Percentiles rank a stretch among this genome's conserved stretches.
Conservation (phyloP, 2,888 invertebrate species). For the Dione vanillae region DNA sequence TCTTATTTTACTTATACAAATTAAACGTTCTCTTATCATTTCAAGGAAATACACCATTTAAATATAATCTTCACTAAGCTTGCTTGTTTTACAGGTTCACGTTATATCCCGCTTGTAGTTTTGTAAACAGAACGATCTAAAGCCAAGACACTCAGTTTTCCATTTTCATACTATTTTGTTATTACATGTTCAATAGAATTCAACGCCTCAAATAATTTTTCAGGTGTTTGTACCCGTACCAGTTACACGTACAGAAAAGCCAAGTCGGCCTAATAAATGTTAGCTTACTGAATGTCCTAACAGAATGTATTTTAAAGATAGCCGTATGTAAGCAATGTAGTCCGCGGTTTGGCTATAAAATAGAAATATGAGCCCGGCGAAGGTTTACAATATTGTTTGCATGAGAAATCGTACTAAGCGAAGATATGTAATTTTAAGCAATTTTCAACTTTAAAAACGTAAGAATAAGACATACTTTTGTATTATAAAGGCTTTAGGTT, state of each 20-base stretch:
- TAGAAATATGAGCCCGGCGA: constrained; percentile 36
- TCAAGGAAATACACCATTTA: too few species aligned
- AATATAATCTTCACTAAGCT: too few species aligned
- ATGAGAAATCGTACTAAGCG: neutral
- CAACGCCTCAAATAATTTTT: neutral
- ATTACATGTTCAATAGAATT: too few species aligned
- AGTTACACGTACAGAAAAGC: neutral
- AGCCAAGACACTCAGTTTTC: too few species aligned
- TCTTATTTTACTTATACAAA: too few species aligned
- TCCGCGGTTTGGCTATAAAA: constrained; percentile 39
- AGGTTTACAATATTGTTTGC: constrained; percentile 29
- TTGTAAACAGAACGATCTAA: too few species aligned
- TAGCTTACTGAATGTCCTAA: neutral
- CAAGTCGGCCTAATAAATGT: neutral
- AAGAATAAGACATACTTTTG: neutral
- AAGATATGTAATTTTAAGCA: neutral
- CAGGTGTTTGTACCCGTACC: too few species aligned
- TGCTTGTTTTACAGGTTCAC: too few species aligned
- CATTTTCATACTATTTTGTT: too few species aligned
- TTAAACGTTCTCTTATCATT: too few species aligned
- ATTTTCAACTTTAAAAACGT: neutral
- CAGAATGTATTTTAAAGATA: neutral
- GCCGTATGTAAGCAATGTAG: constrained; percentile 33
- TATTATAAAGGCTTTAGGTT: neutral
- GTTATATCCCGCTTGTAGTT: too few species aligned